Base-by-base conservation (phyloP, 2,888 invertebrate genomes). In the Bugula neritina region DNA sequence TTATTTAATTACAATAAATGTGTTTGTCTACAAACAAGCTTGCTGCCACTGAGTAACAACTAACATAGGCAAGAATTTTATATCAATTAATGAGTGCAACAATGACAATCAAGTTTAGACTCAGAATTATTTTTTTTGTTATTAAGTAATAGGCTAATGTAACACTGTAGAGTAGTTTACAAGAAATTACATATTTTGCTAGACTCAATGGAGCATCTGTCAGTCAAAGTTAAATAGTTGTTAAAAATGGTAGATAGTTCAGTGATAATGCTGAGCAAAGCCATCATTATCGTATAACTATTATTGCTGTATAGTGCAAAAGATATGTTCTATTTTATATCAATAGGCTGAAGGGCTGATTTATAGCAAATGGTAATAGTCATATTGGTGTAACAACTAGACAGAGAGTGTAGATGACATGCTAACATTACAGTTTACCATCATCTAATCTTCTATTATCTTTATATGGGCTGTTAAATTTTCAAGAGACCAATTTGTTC, bases 391-490 rank as follows among this genome's bases (percentile, higher is more conserved):
- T 43, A 43, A 43, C 43, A 43, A 5, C 5, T 43, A 43, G 17
- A 5, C 17, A 17, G 43, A 10, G 43, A 43, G 5, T 43, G 43
- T 5, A 43, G 43, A 43, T 43, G 17, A 10, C 10, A 43, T 17
- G 17, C 17, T 43, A 27, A 63, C 13, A 3, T 55, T 55, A 55
- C 55, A 63, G 34, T 5, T 13, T 63, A 31, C 21, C 31, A 63
- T 31, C 25, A 63, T 21, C 2, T 63, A 63, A 63, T 63, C 63
- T 31, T 31, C 3, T n/a, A 63, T 63, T 63, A 63, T 63, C 63
- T 63, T 63, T 63, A 63, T 63, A 63, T 63, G 63, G 63, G 63
- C 63, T 63, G 63, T 63, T 63, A 63, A 63, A 63, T 63, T 25
- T 34, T 63, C 31, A 63, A 63, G 63, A 63, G 63, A 63, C 63